phyloP scores from a whole-genome alignment of 2,888 invertebrate genomes.

The Synanthedon formicaeformis region DNA sequence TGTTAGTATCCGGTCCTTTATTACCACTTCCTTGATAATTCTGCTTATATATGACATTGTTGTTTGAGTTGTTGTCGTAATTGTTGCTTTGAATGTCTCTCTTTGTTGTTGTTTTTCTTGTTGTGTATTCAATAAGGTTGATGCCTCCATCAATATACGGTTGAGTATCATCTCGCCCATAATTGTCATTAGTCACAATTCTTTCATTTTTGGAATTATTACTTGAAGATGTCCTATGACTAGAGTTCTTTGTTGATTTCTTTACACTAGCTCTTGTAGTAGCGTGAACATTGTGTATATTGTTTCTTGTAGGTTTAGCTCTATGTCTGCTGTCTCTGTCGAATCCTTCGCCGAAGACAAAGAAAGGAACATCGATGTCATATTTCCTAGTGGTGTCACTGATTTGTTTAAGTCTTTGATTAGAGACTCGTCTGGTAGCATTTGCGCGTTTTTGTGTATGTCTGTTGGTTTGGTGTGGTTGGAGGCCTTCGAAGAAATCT shows the following conservation, averaged over 20 bases:
- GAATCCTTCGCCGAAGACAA: slow-evolving; percentile 1
- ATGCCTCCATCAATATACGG: slow-evolving; percentile 1
- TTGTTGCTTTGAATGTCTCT: background rate
- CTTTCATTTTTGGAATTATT: slow-evolving; percentile 5
- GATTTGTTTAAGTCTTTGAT: slow-evolving; percentile 4
- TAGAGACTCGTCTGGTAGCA: background rate
- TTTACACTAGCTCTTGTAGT: background rate
- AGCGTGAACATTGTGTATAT: background rate
- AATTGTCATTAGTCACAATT: background rate
- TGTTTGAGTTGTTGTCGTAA: background rate
- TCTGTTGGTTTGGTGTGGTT: slow-evolving; percentile 10
- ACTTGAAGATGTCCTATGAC: slow-evolving; percentile 4
- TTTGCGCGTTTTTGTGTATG: slow-evolving; percentile 3
- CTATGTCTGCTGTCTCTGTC: slow-evolving; percentile 4
- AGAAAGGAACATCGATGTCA: background rate
- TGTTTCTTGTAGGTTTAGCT: slow-evolving; percentile 4
- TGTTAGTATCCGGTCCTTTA: background rate
- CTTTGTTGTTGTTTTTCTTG: background rate
- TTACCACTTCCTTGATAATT: slow-evolving; percentile 2
- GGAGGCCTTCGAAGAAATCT: slow-evolving; percentile 42
- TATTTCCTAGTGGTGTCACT: slow-evolving; percentile 10
- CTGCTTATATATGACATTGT: slow-evolving; percentile 7
- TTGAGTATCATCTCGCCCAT: background rate
- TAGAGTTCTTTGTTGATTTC: background rate
- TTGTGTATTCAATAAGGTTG: background rate